Conservation (phyloP, 2,113 vertebrate species). For the Chionomys nivalis region DNA sequence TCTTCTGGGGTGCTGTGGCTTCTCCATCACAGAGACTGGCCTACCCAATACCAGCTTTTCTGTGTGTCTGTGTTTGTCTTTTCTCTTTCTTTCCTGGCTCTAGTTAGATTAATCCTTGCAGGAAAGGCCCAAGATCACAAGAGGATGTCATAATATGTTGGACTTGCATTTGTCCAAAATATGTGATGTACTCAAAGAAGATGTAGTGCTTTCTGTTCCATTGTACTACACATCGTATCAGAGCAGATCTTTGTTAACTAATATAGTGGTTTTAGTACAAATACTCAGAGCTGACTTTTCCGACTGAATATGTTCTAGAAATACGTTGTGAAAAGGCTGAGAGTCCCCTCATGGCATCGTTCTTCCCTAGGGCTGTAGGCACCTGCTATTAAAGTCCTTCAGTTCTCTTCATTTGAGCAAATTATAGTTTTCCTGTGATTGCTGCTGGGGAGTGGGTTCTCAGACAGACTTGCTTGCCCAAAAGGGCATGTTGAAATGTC, state of each 20-base stretch:
- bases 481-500: background rate
- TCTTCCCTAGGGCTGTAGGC: background rate
- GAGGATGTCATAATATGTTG: background rate
- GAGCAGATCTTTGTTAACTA: background rate
- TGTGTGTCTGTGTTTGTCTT: background rate
- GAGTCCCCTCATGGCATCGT: background rate
- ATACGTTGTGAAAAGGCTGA: background rate
- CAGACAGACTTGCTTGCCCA: background rate
- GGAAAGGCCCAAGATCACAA: background rate
- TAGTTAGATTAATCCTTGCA: background rate
- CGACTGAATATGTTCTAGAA: background rate
- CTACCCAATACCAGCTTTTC: background rate
- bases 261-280: background rate
- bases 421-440: background rate
- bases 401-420: slow-evolving; percentile 15
- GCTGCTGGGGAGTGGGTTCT: background rate
- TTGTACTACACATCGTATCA: background rate
- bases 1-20: background rate
- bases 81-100: background rate
- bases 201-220: background rate
- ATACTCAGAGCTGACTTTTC: background rate
- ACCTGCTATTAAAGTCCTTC: background rate
- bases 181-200: background rate
- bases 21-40: background rate
- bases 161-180: background rate